phyloP scores from a whole-genome alignment of 2,888 invertebrate species.

The Sisyra terminalis region DNA sequence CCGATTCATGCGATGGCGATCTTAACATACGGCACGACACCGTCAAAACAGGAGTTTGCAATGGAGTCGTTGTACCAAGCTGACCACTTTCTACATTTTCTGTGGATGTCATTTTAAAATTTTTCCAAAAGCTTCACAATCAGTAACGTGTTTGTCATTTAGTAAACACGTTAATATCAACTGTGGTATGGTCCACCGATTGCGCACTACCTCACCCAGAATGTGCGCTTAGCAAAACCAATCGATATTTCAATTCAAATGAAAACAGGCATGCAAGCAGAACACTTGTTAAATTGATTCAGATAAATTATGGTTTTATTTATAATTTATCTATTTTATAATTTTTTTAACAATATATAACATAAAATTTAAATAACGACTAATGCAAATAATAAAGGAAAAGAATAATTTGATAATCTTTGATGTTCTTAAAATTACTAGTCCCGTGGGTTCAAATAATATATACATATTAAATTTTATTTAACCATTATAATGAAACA shows the following conservation, averaged over 20 bases:
- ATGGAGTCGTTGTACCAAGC: slow-evolving; percentile 18
- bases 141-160: slow-evolving; percentile 1
- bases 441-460: no score
- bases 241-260: slow-evolving; percentile 1
- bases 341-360: no score
- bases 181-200: not conserved
- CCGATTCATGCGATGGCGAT: slow-evolving; percentile 71
- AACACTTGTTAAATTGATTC: no score
- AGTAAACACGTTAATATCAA: not conserved
- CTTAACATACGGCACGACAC: slow-evolving; percentile 47
- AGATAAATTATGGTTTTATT: no score
- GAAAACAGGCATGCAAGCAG: no score
- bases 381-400: no score
- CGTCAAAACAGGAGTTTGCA: slow-evolving; percentile 31
- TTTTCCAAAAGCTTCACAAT: not conserved
- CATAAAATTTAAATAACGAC: no score
- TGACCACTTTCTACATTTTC: slow-evolving; percentile 10
- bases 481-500: no score
- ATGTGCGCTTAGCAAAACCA: slow-evolving; percentile 2
- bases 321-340: no score
- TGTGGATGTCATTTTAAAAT: slow-evolving; percentile 4
- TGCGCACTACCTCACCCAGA: slow-evolving; percentile 1
- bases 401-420: no score
- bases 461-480: no score
- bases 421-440: no score